These are phyloP conservation scores for Oceanodroma tethys DNA, from an alignment of 2,113 vertebrate species.

Conservation along the genomic window DNA sequence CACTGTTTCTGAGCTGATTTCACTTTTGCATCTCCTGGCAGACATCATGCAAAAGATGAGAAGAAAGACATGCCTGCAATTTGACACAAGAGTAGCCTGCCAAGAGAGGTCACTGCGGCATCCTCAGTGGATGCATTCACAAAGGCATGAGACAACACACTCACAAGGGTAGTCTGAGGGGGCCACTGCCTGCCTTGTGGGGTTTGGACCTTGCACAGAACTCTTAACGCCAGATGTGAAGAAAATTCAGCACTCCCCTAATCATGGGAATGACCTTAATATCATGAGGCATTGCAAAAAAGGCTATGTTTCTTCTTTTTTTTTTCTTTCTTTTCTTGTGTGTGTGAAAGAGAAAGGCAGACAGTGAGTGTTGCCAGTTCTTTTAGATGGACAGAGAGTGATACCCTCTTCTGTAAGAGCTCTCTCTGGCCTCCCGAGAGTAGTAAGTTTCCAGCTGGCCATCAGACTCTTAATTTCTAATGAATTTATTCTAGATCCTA, in stretches of 20 bases:
- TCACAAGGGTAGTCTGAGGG: background rate
- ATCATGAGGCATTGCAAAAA: background rate
- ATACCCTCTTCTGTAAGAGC: background rate
- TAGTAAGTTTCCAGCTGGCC: background rate
- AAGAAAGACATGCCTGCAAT: background rate
- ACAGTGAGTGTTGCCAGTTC: background rate
- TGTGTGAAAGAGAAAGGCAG: background rate
- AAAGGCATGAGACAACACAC: background rate
- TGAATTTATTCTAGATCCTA: background rate
- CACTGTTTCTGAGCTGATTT: background rate
- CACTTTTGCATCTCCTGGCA: background rate
- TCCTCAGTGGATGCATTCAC: background rate
- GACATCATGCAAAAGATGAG: background rate
- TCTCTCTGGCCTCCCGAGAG: background rate
- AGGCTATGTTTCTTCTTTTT: background rate
- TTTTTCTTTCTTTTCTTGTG: background rate
- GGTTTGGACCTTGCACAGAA: background rate
- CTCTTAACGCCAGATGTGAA: background rate
- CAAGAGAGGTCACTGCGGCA: constrained; percentile 28
- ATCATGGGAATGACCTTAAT: background rate
- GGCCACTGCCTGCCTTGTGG: background rate
- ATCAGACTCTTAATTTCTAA: background rate
- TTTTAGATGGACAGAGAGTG: background rate
- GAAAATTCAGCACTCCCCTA: background rate
- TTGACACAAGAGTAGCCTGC: background rate